Base-by-base conservation (phyloP, 2,888 invertebrate genomes). In the Amblyteles armatorius region DNA sequence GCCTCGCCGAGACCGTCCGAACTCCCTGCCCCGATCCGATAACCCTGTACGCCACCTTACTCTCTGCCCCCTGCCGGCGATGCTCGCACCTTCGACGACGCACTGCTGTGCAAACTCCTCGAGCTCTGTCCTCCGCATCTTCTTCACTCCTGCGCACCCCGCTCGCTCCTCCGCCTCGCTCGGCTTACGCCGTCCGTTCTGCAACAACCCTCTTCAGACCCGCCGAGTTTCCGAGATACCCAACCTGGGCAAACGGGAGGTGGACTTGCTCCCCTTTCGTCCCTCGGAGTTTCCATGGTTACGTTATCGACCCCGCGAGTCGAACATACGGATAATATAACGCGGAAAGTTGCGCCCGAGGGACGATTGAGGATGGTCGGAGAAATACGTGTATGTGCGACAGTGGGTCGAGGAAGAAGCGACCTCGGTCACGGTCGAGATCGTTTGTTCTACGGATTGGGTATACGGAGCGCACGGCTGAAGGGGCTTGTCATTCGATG, bases 51-150 rank as follows among this genome's bases (percentile, higher is more conserved):
- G 79, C 84, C 85, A 85, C 86, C 22, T 19, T 26, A 44, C 29
- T 72, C 36, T 9, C 40, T 86, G 76, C 88, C 87, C 84, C 86
- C 89, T 88, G 86, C 88, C 88, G 86, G 87, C 68, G 29, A 13
- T 26, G 3, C 69, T 69, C 69, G 29, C 77, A 68, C 67, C 77
- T 40, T 55, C 67, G 68, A 63, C 44, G 73, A 71, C 74, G 83
- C 76, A 83, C 71, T 77, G 80, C 71, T 65, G 71, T 79, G 73
- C 16, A 72, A 72, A 26, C 50, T 48, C 60, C 44, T 48, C 65
- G 71, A 40, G 44, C 57, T 72, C 67, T 22, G 79, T 83, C 79
- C 79, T 79, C 40, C 40, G 63, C 63, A 65, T 68, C 60, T 67
- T 55, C n/a, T 26, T 57, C 57, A 6, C 40, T 50, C 60, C 57